Evolutionary conservation across 2,888 invertebrate species (phyloP), one percentile per base, ranked within the genome.

Genomic region (Plebejus anna): DNA sequence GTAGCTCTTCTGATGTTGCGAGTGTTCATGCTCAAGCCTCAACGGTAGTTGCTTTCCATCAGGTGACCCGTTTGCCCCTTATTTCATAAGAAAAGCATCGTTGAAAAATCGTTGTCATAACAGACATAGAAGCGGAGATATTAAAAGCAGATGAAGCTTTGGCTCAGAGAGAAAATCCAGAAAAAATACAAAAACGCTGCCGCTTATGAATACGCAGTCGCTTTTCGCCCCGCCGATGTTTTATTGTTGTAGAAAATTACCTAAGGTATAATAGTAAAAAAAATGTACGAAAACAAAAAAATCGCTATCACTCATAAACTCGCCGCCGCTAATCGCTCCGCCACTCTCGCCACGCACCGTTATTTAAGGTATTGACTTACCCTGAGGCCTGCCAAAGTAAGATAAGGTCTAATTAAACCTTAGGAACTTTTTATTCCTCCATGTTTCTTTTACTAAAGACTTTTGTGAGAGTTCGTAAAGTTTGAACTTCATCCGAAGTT

Each of bases 381-480:
- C 80, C 78, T 75, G 79, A 80, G 81, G 86, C 82, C 90, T 91
- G 91, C 86, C 85, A 86, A 88, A 88, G 85, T 85, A 81, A 87
- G 91, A 91, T 91, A 91, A 91, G 89, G 81, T 83, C 87, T 90
- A 91, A 91, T 92, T 91, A 91, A 91, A 90, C 87, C 85, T 61
- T 81, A 82, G 78, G 80, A 79, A 77, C 78, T 78, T 81, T 81
- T 79, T 78, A 76, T 79, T 77, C 28, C 28, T 22, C 72, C 72
- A 47, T 47, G 72, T 72, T 72, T 72, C 47, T 47, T 47, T 72
- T 72, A 72, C 66, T 36, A 36, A 66, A 66, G 66, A 66, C 32
- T 66, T 66, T 36, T 22, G 22, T 47, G 28, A 36, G 16, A 36
- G 61, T 66, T 66, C 13, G 32, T 36, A 36, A 32, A 36, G 13